phyloP scores from a whole-genome alignment of 1,140 invertebrate genomes.

The Drosophila eugracilis region DNA sequence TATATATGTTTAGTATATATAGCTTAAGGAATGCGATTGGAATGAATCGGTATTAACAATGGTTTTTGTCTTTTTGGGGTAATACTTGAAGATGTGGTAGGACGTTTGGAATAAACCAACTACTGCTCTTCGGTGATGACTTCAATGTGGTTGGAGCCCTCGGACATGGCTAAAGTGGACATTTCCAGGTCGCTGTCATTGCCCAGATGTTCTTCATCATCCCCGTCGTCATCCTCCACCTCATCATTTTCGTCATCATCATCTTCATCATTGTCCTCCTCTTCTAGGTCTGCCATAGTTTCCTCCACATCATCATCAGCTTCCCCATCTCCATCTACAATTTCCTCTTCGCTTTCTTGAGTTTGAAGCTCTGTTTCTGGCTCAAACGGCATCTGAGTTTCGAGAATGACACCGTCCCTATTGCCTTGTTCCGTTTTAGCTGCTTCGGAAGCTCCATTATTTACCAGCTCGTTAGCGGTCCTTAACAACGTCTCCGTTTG shows the following conservation, averaged over 20 bases:
- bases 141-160: constrained; percentile 25
- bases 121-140: constrained; percentile 28
- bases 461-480: constrained; percentile 48
- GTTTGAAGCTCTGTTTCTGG: constrained; percentile 9
- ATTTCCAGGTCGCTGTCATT: constrained; percentile 42
- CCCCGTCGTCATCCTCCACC: constrained; percentile 4
- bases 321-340: not conserved
- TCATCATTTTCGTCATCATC: constrained; percentile 26
- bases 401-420: constrained; percentile 7
- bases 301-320: constrained; percentile 6
- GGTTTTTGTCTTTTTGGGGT: constrained; percentile 34
- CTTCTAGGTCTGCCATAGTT: not conserved
- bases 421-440: not conserved
- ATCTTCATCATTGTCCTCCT: constrained; percentile 11
- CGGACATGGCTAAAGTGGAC: constrained; percentile 27
- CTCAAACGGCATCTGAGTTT: constrained; percentile 28
- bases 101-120: constrained; percentile 10
- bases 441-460: not conserved
- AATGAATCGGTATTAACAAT: constrained; percentile 61
- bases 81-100: constrained; percentile 57
- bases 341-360: constrained; percentile 5
- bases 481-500: constrained; percentile 62
- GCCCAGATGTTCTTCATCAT: constrained; percentile 19
- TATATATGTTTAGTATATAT: constrained; percentile 37
- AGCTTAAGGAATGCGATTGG: constrained; percentile 73